Evolutionary conservation across 2,888 invertebrate genomes (phyloP).

Genomic region (Plagiodera versicolora): DNA sequence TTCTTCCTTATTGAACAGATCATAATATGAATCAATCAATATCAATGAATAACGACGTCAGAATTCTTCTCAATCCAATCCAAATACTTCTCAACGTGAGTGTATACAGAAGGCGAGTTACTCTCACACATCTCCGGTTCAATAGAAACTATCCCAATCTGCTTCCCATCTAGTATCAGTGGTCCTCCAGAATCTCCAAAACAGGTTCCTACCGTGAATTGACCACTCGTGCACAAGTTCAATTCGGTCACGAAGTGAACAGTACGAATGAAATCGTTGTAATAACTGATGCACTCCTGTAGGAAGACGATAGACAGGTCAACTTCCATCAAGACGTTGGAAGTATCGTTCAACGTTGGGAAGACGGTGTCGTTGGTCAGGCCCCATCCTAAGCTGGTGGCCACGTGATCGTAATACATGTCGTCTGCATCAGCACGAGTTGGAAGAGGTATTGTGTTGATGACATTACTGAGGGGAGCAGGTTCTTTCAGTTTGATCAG

Average conservation of each 20-base stretch:
- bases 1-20: too few relatives aligned
- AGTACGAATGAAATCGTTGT: slow-evolving; percentile 29
- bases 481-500: slow-evolving; percentile 34
- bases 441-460: slow-evolving; percentile 34
- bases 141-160: slow-evolving; percentile 38
- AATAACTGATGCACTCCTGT: slow-evolving; percentile 33
- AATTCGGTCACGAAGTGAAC: slow-evolving; percentile 31
- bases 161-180: slow-evolving; percentile 24
- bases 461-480: slow-evolving; percentile 28
- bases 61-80: slow-evolving; percentile 39
- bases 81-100: slow-evolving; percentile 32
- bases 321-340: slow-evolving; percentile 32
- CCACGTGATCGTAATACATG: slow-evolving; percentile 21
- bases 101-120: slow-evolving; percentile 38
- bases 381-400: slow-evolving; percentile 40
- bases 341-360: slow-evolving; percentile 33
- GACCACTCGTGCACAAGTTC: slow-evolving; percentile 39
- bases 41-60: slow-evolving; percentile 29
- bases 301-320: slow-evolving; percentile 30
- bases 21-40: too few relatives aligned
- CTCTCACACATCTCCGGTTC: slow-evolving; percentile 35
- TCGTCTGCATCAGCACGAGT: slow-evolving; percentile 26
- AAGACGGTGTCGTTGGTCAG: slow-evolving; percentile 30
- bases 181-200: slow-evolving; percentile 41
- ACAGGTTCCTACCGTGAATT: slow-evolving; percentile 38